A percentile compares a stretch with the other conserved stretches of the same genome.
phyloP scores from a whole-genome alignment of 1,140 invertebrate genomes.

The Ladona fulva region DNA sequence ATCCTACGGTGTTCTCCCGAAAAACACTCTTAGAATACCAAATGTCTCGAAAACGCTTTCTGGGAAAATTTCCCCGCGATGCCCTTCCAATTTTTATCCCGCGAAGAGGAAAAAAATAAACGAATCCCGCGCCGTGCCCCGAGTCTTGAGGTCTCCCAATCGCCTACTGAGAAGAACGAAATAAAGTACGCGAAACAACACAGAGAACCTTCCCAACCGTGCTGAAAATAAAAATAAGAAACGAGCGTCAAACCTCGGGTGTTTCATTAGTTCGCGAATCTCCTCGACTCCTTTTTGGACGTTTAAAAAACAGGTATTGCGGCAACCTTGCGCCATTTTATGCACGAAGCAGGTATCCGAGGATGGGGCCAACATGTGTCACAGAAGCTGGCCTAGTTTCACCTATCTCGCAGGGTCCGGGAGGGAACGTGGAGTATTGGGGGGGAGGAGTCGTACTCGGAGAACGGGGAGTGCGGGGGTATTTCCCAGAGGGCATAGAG shows the following conservation, averaged over 20 bases:
- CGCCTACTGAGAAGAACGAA: too few relatives aligned
- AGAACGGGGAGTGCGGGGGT: too few relatives aligned
- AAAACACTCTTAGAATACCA: too few relatives aligned
- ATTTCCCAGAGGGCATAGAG: too few relatives aligned
- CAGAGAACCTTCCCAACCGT: background rate
- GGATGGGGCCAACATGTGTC: background rate
- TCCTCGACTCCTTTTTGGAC: background rate
- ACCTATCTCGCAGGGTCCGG: background rate
- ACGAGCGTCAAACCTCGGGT: background rate
- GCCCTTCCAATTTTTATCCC: too few relatives aligned
- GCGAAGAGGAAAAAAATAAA: too few relatives aligned
- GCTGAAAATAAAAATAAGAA: background rate
- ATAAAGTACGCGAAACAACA: too few relatives aligned
- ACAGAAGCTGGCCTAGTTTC: background rate
- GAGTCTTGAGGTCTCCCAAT: too few relatives aligned
- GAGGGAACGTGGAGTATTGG: background rate
- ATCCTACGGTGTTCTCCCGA: too few relatives aligned
- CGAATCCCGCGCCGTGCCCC: too few relatives aligned
- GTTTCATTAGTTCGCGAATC: background rate
- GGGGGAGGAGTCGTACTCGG: background rate
- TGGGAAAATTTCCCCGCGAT: too few relatives aligned
- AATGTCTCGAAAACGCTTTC: too few relatives aligned
- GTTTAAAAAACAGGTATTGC: slow-evolving; percentile 6
- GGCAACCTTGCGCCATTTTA: background rate
- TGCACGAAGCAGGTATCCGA: background rate